Conservation (phyloP, 2,888 invertebrate species). For the Cantharis rustica region DNA sequence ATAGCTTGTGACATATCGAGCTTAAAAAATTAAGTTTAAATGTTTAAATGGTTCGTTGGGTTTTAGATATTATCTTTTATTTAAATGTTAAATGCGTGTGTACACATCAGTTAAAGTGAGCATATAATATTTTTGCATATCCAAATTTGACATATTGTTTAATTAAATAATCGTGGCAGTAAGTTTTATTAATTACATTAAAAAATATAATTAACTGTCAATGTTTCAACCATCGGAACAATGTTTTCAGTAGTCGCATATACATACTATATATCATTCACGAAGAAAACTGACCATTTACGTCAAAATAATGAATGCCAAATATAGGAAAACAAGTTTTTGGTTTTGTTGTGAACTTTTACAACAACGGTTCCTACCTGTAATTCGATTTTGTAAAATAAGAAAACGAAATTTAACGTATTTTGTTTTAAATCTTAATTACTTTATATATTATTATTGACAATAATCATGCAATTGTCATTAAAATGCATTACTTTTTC, state of each 20-base stretch:
- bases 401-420: neutral
- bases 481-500: neutral
- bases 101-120: neutral
- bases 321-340: slow-evolving; percentile 28
- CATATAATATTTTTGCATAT: neutral
- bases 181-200: neutral
- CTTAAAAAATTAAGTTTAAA: neutral
- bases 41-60: neutral
- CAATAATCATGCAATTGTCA: neutral
- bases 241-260: slow-evolving; percentile 16
- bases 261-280: slow-evolving; percentile 18
- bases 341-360: slow-evolving; percentile 7
- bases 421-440: neutral
- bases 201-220: slow-evolving; percentile 8
- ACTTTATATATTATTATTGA: neutral
- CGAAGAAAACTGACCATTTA: slow-evolving; percentile 22
- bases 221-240: slow-evolving; percentile 1
- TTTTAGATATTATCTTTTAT: neutral
- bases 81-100: neutral
- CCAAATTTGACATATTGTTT: neutral
- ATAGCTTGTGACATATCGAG: neutral
- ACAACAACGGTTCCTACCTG: neutral
- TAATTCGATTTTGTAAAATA: neutral
- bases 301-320: slow-evolving; percentile 29
- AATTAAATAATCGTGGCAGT: neutral